Evolutionary conservation across 2,113 vertebrate genomes (phyloP), one percentile per base, ranked within the genome.

Genomic region (Danionella cerebrum): DNA sequence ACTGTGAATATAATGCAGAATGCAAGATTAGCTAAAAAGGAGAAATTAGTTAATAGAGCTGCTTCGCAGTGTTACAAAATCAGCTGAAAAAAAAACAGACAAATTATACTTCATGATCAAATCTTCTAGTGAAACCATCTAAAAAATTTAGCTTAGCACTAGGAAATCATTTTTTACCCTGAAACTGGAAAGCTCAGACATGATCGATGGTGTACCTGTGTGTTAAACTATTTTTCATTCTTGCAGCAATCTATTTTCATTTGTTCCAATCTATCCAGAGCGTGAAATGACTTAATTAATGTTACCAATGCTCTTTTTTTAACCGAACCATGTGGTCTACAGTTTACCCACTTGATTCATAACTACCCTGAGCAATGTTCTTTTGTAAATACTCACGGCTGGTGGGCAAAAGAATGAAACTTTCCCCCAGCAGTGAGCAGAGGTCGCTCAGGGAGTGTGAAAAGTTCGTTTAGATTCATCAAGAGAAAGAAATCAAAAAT

Each of bases 401-500:
- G 57, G 71, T 50, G 70, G 69, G 65, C 62, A 64, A 45, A 67
- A 25, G 55, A 72, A 77, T 74, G 78, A 84, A 89, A 86, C 85
- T 91, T 86, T 77, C 79, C 87, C 83, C 84, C 57, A 82, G 80
- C 87, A 84, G 88, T 86, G 87, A 79, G 76, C 77, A 83, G 79
- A 47, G 70, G 76, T 85, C 91, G 88, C 93, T 86, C 76, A 84
- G 92, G 92, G 93, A 94, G 88, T 89, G 84, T 88, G 91, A 94
- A 91, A 89, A 96, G 94, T 96, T 96, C 91, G 86, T 89, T 89
- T 89, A 79, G 85, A 90, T 92, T 87, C 89, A 87, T 84, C 76
- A 87, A 83, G 74, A 86, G 88, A 85, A 87, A 84, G 86, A 87
- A 83, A 83, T 70, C 70, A 59, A 25, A 11, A 84, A 81, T 84